Base-by-base conservation (phyloP, 2,113 vertebrate species). In the Passer montanus region DNA sequence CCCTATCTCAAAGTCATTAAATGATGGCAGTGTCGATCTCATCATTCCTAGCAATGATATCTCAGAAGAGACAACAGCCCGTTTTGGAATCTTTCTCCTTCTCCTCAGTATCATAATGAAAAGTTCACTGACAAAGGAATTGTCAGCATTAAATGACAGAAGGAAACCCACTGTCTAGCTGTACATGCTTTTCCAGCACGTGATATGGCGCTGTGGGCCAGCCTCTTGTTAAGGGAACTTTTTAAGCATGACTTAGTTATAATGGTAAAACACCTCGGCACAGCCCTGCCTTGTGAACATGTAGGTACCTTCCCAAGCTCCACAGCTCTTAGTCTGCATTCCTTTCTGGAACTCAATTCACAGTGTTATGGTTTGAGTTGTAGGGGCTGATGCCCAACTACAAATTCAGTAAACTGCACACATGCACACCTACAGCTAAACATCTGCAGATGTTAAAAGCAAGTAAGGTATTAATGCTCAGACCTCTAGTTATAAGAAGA, bases 181-280 rank as follows among this genome's bases (percentile, higher is more conserved):
- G 49, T 37, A 78, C 46, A 13, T 3, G 3, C 35, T 76, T 47
- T 68, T 53, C 49, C 59, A 92, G 68, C 33, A 68, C 23, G 31
- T 3, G 5, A 12, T 28, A 63, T 1, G 0, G 1, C 33, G 15
- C 19, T 27, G 6, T 50, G 69, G 23, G 27, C 37, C 2, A 0
- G 49, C 22, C 35, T 79, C 66, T 37, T 35, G 8, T 31, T 83
- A 43, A 41, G 22, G 39, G 59, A 73, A 67, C 19, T 12, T 84
- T 56, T 66, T 6, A 74, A 84, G 15, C 7, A 39, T 11, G 49
- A 33, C 28, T 53, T 75, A 23, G 10, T 75, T 33, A 30, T 3
- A 59, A 62, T 1, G 15, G 37, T 72, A 85, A 47, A 74, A 50
- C 22, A 68, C 21, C 35, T 47, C 2, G 0, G 27, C 43, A 70